Conservation (phyloP, 2,113 vertebrate genomes). For the Sinocyclocheilus grahami region DNA sequence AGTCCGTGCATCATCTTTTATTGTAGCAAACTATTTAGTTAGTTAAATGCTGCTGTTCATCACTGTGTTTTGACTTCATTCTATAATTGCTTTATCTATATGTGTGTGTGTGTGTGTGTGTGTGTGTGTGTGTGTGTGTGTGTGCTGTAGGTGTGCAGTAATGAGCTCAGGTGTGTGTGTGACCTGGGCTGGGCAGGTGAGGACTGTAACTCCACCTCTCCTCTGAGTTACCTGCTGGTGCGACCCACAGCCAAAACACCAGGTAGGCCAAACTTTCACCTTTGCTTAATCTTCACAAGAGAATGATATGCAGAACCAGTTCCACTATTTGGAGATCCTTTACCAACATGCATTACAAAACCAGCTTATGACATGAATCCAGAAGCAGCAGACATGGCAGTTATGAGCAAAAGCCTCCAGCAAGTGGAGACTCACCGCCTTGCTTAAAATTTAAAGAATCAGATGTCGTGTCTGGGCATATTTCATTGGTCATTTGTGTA, state of each 20-base stretch:
- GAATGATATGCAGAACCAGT: background rate
- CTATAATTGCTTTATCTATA: background rate
- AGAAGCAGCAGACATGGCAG: background rate
- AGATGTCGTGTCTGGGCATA: background rate
- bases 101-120: conserved; percentile 71
- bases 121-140: conserved; percentile 48
- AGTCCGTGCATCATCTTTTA: background rate
- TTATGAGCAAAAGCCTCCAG: background rate
- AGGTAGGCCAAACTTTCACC: conserved; percentile 62
- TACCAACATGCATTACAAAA: background rate
- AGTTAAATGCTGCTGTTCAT: background rate
- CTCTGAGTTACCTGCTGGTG: conserved; percentile 71
- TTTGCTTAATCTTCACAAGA: background rate
- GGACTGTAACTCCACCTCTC: conserved; percentile 84
- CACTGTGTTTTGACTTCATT: background rate
- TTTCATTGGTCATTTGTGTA: background rate
- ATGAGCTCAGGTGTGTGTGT: conserved; percentile 92
- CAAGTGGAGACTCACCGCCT: background rate
- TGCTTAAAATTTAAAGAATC: background rate
- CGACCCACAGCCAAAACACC: conserved; percentile 69
- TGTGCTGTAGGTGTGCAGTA: conserved; percentile 87
- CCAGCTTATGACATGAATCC: background rate
- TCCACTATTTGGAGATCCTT: background rate
- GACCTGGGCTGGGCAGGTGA: conserved; percentile 88
- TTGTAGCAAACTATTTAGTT: background rate